phyloP scores from a whole-genome alignment of 2,797 vertebrate species.

The Phataginus tetradactyla region DNA sequence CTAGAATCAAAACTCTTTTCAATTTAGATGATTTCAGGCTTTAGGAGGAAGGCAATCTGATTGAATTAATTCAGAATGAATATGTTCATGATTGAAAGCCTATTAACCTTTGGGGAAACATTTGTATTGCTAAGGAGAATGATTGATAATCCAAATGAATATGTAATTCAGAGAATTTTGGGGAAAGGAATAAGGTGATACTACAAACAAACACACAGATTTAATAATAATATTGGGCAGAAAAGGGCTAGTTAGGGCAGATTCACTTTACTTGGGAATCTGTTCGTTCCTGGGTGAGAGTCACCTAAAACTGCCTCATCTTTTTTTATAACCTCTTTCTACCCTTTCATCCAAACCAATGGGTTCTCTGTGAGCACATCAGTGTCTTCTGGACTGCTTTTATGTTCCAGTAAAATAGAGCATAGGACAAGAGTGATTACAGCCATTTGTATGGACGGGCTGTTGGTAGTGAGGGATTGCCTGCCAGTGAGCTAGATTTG shows the following conservation, averaged over 20 bases:
- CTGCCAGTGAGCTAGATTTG: not conserved
- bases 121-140: slow-evolving; percentile 57
- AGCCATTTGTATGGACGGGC: not conserved
- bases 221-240: not conserved
- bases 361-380: not conserved
- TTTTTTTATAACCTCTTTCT: not conserved
- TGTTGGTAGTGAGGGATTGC: not conserved
- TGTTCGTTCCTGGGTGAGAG: not conserved
- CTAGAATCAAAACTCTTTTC: slow-evolving; percentile 31
- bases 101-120: slow-evolving; percentile 15
- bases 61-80: slow-evolving; percentile 23
- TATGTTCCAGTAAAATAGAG: slow-evolving; percentile 43
- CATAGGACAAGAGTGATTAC: not conserved
- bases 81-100: slow-evolving; percentile 23
- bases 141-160: slow-evolving; percentile 9
- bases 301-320: not conserved
- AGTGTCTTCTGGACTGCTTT: slow-evolving; percentile 29
- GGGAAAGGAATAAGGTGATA: not conserved
- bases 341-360: not conserved
- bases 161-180: slow-evolving; percentile 26
- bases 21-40: slow-evolving; percentile 6
- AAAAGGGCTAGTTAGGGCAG: not conserved
- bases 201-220: not conserved
- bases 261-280: not conserved
- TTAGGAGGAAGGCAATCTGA: slow-evolving; percentile 35